Evolutionary conservation across 2,797 vertebrate species (phyloP).

Genomic region (Simalia tracyae): DNA sequence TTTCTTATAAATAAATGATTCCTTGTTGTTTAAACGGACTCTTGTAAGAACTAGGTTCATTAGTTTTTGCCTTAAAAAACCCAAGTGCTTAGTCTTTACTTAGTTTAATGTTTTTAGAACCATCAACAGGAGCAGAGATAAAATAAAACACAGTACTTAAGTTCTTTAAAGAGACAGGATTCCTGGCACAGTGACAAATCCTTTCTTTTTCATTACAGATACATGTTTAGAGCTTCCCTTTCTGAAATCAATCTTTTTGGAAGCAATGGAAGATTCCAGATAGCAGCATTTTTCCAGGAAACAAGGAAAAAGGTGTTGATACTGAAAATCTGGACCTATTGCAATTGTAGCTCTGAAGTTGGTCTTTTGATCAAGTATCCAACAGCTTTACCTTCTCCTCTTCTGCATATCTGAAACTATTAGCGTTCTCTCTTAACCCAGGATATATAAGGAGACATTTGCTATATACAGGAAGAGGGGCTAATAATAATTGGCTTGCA

Average conservation of each 20-base stretch:
- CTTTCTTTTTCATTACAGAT: neutral
- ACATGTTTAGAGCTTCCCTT: slow-evolving; percentile 13
- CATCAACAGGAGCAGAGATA: slow-evolving; percentile 17
- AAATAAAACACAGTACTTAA: slow-evolving; percentile 27
- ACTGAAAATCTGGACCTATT: slow-evolving; percentile 50
- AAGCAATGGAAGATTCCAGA: slow-evolving; percentile 45
- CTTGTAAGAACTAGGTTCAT: slow-evolving; percentile 41
- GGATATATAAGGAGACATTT: neutral
- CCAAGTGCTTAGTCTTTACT: slow-evolving; percentile 28
- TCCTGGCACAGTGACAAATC: slow-evolving; percentile 5
- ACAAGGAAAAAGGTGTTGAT: slow-evolving; percentile 32
- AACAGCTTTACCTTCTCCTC: slow-evolving; percentile 45
- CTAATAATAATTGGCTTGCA: neutral
- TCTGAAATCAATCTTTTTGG: slow-evolving; percentile 2
- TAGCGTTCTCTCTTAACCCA: neutral
- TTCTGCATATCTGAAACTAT: slow-evolving; percentile 55
- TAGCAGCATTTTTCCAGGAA: neutral
- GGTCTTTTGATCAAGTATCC: slow-evolving; percentile 53
- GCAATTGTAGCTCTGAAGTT: slow-evolving; percentile 53
- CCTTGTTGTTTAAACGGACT: slow-evolving; percentile 41
- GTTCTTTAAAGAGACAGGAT: slow-evolving; percentile 16
- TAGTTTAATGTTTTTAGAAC: slow-evolving; percentile 40
- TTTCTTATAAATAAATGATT: slow-evolving; percentile 55
- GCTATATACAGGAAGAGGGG: neutral
- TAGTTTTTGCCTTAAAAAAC: slow-evolving; percentile 2